These are phyloP conservation scores for Apotomis capreana DNA, from an alignment of 2,888 invertebrate species.

Conservation along the genomic window DNA sequence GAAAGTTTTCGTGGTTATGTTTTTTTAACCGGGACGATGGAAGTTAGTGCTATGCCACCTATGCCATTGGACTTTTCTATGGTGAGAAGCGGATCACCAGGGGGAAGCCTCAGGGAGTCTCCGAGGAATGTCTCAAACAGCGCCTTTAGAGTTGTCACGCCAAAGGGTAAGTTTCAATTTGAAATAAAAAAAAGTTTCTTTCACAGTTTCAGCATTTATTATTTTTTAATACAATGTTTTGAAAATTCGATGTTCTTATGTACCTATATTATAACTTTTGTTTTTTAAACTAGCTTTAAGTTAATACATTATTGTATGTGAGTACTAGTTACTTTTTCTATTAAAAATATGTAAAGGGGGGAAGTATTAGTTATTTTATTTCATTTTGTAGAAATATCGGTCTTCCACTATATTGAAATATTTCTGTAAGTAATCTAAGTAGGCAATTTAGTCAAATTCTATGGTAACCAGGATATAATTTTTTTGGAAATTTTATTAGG, in stretches of 20 bases:
- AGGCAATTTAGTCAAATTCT: neutral
- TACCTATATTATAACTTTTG: too few relatives aligned
- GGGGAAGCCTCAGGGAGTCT: slow-evolving; percentile 65
- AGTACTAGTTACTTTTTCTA: neutral
- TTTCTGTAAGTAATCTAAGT: neutral
- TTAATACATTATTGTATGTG: too few relatives aligned
- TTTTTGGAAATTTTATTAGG: neutral
- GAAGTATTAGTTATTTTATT: neutral
- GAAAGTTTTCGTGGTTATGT: slow-evolving; percentile 44
- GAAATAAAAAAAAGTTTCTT: neutral
- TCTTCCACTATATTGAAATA: neutral
- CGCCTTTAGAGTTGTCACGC: slow-evolving; percentile 87
- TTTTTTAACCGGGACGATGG: slow-evolving; percentile 73
- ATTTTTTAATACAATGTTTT: neutral
- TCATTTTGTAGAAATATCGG: neutral
- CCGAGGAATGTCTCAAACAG: slow-evolving; percentile 79
- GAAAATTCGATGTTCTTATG: neutral
- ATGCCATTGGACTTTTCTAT: slow-evolving; percentile 88
- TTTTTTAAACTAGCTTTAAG: neutral
- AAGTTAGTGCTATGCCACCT: slow-evolving; percentile 84
- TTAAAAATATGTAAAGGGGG: neutral
- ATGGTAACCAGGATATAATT: neutral
- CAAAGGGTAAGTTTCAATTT: slow-evolving; percentile 79
- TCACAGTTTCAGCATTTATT: neutral
- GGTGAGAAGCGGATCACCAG: slow-evolving; percentile 75